Base-by-base conservation (phyloP, 2,113 vertebrate genomes). In the Python bivittatus region DNA sequence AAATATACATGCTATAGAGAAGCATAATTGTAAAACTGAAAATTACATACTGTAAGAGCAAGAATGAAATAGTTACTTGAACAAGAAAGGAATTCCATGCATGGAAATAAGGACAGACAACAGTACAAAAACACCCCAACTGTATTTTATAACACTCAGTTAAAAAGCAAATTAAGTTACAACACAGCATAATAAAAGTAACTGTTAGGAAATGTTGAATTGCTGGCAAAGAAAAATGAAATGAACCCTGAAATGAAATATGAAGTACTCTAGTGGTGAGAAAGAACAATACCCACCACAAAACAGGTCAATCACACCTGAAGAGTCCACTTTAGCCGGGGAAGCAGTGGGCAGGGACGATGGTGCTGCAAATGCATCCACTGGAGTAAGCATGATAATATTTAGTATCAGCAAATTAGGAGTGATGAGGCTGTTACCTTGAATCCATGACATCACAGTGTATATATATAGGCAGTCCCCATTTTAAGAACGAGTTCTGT, bases 231-330 rank as follows among this genome's bases (percentile, higher is more conserved):
- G 93, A 0, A 79, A 33, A 61, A 86, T 86, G 88, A 94, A 91
- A 96, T 96, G 95, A 90, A 93, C 91, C 64, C 20, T 13, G 79
- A 94, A 95, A 95, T 95, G 95, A 93, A 94, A 95, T 88, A 91
- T 93, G 90, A 96, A 88, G 91, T 96, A 93, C 79, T 89, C 38
- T 92, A 95, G 91, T 94, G 93, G 94, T 92, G 95, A 96, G 96
- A 95, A 96, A 92, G 92, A 97, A 94, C 95, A 96, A 97, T 97
- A 98, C 98, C 97, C 98, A 99, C 99, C 99, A 98, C 99, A 98
- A 96, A 99, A 98, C 94, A 99, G 98, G 97, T 99, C 99, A 97
- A 99, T 98, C 95, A 99, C 99, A 94, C 98, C 98, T 90, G 97
- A 97, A 88, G 98, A 97, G 91, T 99, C 98, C 96, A 98, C 95